Base-by-base conservation (phyloP, 2,888 invertebrate genomes). In the Drosophila barbarae region DNA sequence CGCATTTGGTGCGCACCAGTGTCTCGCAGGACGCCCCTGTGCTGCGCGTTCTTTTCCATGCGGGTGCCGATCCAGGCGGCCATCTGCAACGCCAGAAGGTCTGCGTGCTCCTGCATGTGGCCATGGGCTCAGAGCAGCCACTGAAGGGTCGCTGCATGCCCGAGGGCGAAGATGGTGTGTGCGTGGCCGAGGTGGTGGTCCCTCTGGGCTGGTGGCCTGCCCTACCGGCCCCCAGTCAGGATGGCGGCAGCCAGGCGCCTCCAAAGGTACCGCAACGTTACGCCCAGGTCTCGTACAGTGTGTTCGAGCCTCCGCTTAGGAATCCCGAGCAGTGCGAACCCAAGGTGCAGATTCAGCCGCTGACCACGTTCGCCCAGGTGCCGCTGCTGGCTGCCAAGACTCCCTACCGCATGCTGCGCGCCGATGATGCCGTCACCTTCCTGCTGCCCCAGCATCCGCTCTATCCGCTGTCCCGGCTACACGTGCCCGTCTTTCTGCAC, bases 161-260 rank as follows among this genome's bases (percentile, higher is more conserved):
- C 2, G 96, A 96, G 87, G 95, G 96, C 12, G 95, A 96, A 86
- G 96, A 97, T 87, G 96, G 97, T 1, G 97, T 97, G 1, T 98
- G 98, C 87, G 92, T 98, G 55, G 96, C 96, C 0, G 95, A 96
- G 87, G 91, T 96, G 60, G 94, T 95, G 2, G 92, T 98, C 36
- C 98, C 98, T 0, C 94, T 96, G 10, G 93, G 93, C 55, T 98
- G 98, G 98, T 98, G 98, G 97, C 93, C 94, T 21, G 93, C 95
- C 1, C 87, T 93, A 59, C 93, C 93, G 5, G 91, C 92, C 1
- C 92, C 92, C 0, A 92, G 92, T 64, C 79, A 76, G 15, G 93
- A 92, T 36, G 92, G 92, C 74, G 92, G 92, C 10, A 90, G 90
- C 67, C 91, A 90, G 49, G 91, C 91, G 73, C 91, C 84, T 69